Percentiles rank a stretch among this genome's conserved stretches.
These are phyloP conservation scores for Acestrorhynchus altus DNA, from an alignment of 2,797 vertebrate genomes.

Conservation along the genomic window DNA sequence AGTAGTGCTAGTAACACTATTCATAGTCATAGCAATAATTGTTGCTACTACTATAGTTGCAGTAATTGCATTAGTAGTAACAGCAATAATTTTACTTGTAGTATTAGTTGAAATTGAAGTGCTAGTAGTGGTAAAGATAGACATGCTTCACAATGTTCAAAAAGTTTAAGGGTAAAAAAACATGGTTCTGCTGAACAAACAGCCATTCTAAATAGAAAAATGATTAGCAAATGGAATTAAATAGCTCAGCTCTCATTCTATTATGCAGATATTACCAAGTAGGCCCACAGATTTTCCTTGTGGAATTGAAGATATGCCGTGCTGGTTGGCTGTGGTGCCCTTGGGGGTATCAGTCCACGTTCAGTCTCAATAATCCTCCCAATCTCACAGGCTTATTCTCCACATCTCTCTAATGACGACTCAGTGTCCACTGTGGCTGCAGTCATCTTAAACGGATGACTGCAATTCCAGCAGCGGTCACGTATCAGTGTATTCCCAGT, in stretches of 20 bases:
- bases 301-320: neutral
- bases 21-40: neutral
- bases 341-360: slow-evolving; percentile 51
- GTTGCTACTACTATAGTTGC: too few relatives aligned
- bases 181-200: neutral
- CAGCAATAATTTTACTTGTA: neutral
- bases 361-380: slow-evolving; percentile 53
- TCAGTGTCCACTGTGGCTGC: slow-evolving; percentile 59
- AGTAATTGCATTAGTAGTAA: neutral
- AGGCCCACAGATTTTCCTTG: neutral
- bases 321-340: slow-evolving; percentile 34
- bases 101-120: too few relatives aligned
- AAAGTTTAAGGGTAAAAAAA: neutral
- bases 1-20: neutral
- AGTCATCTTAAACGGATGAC: slow-evolving; percentile 61
- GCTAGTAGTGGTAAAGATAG: neutral
- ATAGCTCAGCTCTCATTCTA: neutral
- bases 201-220: neutral
- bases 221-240: neutral
- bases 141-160: neutral
- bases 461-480: slow-evolving; percentile 57
- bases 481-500: slow-evolving; percentile 58
- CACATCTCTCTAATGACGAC: slow-evolving; percentile 52
- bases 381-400: slow-evolving; percentile 55
- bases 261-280: neutral